These are phyloP conservation scores for Drosophila lacertosa DNA, from an alignment of 1,140 invertebrate species.

Conservation along the genomic window DNA sequence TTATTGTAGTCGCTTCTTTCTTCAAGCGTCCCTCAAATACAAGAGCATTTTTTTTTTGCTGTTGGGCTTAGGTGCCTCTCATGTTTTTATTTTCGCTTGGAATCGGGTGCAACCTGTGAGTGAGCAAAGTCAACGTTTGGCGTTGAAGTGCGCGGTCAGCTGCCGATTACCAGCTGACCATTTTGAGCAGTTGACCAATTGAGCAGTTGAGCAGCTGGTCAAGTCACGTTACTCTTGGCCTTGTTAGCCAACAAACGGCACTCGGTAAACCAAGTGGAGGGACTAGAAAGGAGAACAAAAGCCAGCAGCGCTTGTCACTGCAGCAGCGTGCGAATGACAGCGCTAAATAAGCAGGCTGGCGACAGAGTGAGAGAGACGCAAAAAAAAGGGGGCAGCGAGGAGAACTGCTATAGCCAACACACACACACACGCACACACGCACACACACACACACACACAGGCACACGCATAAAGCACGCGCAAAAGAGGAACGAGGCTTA, in stretches of 20 bases:
- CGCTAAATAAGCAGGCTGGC: conserved; percentile 1
- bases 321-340: conserved; percentile 13
- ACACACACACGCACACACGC: neutral
- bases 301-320: neutral
- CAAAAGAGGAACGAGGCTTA: neutral
- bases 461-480: neutral
- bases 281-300: conserved; percentile 3
- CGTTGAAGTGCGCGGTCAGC: conserved; percentile 2
- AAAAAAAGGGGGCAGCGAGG: neutral
- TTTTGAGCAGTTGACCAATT: too few relatives aligned
- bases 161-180: conserved; percentile 3
- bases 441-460: neutral
- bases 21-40: too few relatives aligned
- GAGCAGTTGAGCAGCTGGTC: conserved; percentile 11
- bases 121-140: conserved; percentile 1
- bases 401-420: too few relatives aligned
- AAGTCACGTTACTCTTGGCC: conserved; percentile 38
- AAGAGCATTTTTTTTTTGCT: too few relatives aligned
- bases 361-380: neutral
- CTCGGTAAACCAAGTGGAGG: neutral
- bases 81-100: too few relatives aligned
- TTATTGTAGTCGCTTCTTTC: too few relatives aligned
- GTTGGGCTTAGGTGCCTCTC: too few relatives aligned
- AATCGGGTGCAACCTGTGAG: neutral
- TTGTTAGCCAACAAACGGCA: conserved; percentile 17